Conservation (phyloP, 2,888 invertebrate genomes). For the Pristionchus exspectatus region DNA sequence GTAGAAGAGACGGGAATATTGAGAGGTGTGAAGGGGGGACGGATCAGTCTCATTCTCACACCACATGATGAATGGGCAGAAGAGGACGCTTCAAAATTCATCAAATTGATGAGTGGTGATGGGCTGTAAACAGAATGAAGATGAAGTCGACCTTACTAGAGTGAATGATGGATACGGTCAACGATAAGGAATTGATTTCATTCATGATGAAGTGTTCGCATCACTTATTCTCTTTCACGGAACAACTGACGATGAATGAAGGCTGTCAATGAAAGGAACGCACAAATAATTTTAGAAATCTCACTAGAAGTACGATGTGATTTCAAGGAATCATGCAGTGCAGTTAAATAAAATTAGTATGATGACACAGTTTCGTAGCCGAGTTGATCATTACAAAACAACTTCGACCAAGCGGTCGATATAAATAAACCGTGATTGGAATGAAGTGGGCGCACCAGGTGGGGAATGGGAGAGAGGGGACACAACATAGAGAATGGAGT, state of each 20-base stretch:
- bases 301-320: too few species aligned
- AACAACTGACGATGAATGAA: too few species aligned
- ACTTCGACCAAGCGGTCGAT: too few species aligned
- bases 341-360: too few species aligned
- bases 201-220: too few species aligned
- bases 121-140: not conserved
- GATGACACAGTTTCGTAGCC: too few species aligned
- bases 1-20: not conserved
- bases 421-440: too few species aligned
- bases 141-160: not conserved
- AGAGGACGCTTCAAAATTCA: not conserved
- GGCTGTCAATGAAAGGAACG: too few species aligned
- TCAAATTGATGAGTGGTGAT: not conserved
- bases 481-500: not conserved
- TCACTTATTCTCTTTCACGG: too few species aligned
- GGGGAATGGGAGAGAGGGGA: not conserved
- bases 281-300: too few species aligned
- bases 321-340: too few species aligned
- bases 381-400: not conserved
- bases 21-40: not conserved
- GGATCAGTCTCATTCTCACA: not conserved
- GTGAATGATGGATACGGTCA: not conserved
- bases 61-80: constrained; percentile 14
- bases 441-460: not conserved
- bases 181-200: not conserved